phyloP scores from a whole-genome alignment of 2,888 invertebrate species.

The Sarcophaga caerulescens region DNA sequence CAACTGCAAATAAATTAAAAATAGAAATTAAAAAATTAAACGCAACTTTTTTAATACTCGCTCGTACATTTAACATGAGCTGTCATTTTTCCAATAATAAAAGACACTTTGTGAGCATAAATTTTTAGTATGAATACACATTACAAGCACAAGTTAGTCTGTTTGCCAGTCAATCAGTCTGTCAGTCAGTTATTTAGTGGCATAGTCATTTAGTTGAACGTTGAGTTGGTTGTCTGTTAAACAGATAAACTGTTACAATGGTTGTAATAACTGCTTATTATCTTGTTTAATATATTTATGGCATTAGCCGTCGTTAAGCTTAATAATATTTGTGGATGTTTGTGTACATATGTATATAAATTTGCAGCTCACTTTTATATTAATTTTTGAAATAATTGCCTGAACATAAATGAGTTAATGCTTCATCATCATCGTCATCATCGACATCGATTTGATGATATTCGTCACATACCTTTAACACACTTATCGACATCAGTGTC shows the following conservation, averaged over 20 bases:
- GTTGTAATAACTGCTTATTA: slow-evolving; percentile 63
- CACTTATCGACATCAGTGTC: neutral
- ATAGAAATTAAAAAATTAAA: slow-evolving; percentile 30
- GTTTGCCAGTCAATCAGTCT: neutral
- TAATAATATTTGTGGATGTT: slow-evolving; percentile 45
- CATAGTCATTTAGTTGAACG: too few species aligned
- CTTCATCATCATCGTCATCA: slow-evolving; percentile 11
- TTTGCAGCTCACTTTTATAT: neutral
- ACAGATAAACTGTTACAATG: slow-evolving; percentile 7
- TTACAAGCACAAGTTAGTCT: neutral
- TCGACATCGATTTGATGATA: neutral
- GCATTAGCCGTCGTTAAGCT: slow-evolving; percentile 47
- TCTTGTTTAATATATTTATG: slow-evolving; percentile 66
- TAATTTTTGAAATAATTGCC: slow-evolving; percentile 60
- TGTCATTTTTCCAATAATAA: slow-evolving; percentile 62
- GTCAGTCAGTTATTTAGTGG: neutral
- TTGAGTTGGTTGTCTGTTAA: neutral
- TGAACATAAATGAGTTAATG: slow-evolving; percentile 64
- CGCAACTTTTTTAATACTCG: neutral
- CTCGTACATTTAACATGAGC: slow-evolving; percentile 28
- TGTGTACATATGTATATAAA: slow-evolving; percentile 35
- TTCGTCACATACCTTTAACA: neutral
- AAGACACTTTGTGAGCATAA: slow-evolving; percentile 60
- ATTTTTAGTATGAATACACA: slow-evolving; percentile 54
- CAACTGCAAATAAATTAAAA: slow-evolving; percentile 21